These are phyloP conservation scores for Ceramica pisi DNA, from an alignment of 2,888 invertebrate genomes.

Conservation along the genomic window DNA sequence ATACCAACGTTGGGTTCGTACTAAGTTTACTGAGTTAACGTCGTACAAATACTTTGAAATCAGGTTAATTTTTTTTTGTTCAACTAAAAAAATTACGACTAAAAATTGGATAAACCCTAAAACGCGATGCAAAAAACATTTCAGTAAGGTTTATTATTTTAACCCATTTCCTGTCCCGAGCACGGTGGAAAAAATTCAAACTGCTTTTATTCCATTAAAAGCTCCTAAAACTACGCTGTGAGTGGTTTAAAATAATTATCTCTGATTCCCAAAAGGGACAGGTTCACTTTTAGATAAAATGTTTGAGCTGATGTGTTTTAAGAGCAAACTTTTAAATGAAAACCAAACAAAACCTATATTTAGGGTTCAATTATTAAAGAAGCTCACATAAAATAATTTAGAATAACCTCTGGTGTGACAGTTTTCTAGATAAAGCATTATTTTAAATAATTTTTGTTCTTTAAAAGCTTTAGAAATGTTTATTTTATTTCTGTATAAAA, in stretches of 20 bases:
- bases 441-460: neutral
- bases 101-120: conserved; percentile 25
- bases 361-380: neutral
- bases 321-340: neutral
- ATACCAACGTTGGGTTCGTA: too few relatives aligned
- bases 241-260: conserved; percentile 58
- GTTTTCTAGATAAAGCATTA: too few relatives aligned
- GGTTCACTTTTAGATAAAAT: conserved; percentile 40
- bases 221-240: conserved; percentile 61
- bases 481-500: too few relatives aligned
- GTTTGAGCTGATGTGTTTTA: conserved; percentile 9
- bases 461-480: neutral
- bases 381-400: neutral
- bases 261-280: conserved; percentile 48
- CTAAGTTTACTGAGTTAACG: too few relatives aligned
- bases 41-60: neutral
- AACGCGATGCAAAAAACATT: conserved; percentile 43
- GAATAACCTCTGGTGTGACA: neutral
- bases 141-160: conserved; percentile 51
- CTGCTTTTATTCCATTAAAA: conserved; percentile 63
- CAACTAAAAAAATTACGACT: conserved; percentile 6
- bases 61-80: neutral
- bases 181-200: conserved; percentile 41
- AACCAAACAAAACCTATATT: neutral
- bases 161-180: conserved; percentile 31